Base-by-base conservation (phyloP, 2,888 invertebrate species). In the Caenorhabditis afra region DNA sequence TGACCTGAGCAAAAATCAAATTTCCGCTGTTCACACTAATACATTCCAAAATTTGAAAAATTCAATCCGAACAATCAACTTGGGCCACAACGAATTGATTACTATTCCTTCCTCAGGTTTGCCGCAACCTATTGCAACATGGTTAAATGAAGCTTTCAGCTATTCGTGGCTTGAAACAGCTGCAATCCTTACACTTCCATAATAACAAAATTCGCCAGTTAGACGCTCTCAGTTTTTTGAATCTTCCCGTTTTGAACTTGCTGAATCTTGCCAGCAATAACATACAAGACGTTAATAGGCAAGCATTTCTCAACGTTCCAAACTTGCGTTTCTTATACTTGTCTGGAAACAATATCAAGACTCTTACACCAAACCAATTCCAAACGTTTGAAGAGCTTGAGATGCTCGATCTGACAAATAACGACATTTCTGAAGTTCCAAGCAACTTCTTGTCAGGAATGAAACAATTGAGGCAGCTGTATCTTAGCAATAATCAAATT, bases 221-320 rank as follows among this genome's bases (percentile, higher is more conserved):
- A 18, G 89, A 87, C 2, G 84, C 88, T 18, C 76, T 90, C 12
- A 85, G 86, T 39, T 89, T 90, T 62, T 84, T 90, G 84, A 90
- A 90, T 68, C 82, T 90, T 14, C 90, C 90, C 4, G 84, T 86
- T 16, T 77, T 90, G 35, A 88, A 87, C 35, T 78, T 90, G 8
- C 83, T 90, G 12, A 90, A 39, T 64, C 73, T 90, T 64, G 89
- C 90, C 3, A 70, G 74, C 20, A 90, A 90, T 62, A 68, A 82
- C 35, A 90, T 90, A 65, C 58, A 77, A 3, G 84, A 82, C 3
- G 55, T 84, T 12, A 84, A 84, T 45, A 79, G 84, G 35, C 87
- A 90, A 79, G 89, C 89, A 7, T 89, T 90, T 61, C 77, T 90
- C 20, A 90, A 90, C 71, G 90, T 90, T 22, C 90, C 90, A 22